A percentile compares a stretch with the other conserved stretches of the same genome.
phyloP scores from a whole-genome alignment of 2,888 invertebrate genomes.

The Yponomeuta cagnagella region DNA sequence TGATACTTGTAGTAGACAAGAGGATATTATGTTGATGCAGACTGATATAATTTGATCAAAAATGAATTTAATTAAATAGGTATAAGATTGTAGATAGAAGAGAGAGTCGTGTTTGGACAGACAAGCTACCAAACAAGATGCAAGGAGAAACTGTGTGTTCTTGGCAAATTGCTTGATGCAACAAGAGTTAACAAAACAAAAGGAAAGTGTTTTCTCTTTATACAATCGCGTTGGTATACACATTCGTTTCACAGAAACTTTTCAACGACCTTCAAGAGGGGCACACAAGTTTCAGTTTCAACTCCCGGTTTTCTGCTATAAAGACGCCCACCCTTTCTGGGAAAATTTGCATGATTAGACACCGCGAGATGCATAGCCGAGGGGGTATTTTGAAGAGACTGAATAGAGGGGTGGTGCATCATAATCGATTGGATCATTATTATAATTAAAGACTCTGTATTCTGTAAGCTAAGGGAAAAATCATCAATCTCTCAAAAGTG shows the following conservation, averaged over 20 bases:
- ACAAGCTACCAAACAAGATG: not conserved
- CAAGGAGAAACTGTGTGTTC: not conserved
- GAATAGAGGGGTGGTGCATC: not conserved
- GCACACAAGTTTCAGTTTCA: constrained; percentile 63
- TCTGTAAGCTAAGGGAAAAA: not conserved
- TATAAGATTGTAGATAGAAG: not conserved
- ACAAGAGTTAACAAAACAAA: constrained; percentile 33
- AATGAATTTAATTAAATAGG: not conserved
- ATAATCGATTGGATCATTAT: not conserved
- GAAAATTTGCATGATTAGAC: constrained; percentile 67
- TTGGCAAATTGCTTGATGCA: not conserved
- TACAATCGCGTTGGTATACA: constrained; percentile 28
- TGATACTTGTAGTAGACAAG: not conserved
- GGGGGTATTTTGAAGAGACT: constrained; percentile 18
- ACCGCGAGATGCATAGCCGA: constrained; percentile 47
- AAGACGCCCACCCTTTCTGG: constrained; percentile 51
- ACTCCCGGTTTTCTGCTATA: constrained; percentile 31
- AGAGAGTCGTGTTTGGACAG: not conserved
- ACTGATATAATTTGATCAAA: not conserved
- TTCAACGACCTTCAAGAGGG: constrained; percentile 69
- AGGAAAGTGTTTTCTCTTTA: constrained; percentile 63
- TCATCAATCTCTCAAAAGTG: not conserved
- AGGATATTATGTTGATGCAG: not conserved
- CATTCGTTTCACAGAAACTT: constrained; percentile 65
- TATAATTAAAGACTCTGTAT: not conserved